phyloP scores from a whole-genome alignment of 1,140 invertebrate species.

The Lanistes nyassanus region DNA sequence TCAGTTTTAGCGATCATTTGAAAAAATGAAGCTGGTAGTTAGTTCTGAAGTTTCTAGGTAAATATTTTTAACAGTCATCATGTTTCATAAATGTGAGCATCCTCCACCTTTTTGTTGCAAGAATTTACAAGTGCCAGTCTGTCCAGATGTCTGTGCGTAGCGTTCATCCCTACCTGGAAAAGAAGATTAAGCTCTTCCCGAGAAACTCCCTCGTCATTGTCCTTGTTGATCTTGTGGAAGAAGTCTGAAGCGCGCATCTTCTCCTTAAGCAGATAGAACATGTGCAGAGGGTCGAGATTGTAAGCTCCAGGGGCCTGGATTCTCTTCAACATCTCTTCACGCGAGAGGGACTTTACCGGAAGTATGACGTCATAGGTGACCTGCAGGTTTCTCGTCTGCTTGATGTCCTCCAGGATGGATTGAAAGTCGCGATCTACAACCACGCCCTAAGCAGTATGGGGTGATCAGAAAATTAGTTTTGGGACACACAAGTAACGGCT shows the following conservation, averaged over 20 bases:
- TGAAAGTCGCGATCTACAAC: constrained; percentile 49
- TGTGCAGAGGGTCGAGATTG: constrained; percentile 48
- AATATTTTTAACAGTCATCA: too few relatives aligned
- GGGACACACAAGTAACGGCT: too few relatives aligned
- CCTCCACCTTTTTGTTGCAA: too few relatives aligned
- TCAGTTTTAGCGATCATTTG: too few relatives aligned
- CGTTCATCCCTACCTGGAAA: constrained; percentile 50
- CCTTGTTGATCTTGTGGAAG: constrained; percentile 55
- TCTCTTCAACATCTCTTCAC: constrained; percentile 43
- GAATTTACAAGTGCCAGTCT: too few relatives aligned
- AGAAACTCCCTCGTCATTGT: constrained; percentile 43
- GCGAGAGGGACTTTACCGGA: constrained; percentile 37
- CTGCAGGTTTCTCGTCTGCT: constrained; percentile 27
- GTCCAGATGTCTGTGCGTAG: too few relatives aligned
- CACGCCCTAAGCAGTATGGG: constrained; percentile 34
- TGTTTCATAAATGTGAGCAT: too few relatives aligned
- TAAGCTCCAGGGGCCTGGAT: constrained; percentile 37
- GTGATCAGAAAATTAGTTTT: background rate
- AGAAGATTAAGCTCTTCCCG: constrained; percentile 39
- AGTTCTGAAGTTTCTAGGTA: too few relatives aligned
- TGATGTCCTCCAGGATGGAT: constrained; percentile 32
- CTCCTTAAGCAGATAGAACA: constrained; percentile 49
- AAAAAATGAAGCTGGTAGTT: too few relatives aligned
- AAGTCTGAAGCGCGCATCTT: constrained; percentile 49
- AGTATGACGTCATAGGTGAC: constrained; percentile 46